phyloP scores from a whole-genome alignment of 2,888 invertebrate species.

The Stramonita haemastoma region DNA sequence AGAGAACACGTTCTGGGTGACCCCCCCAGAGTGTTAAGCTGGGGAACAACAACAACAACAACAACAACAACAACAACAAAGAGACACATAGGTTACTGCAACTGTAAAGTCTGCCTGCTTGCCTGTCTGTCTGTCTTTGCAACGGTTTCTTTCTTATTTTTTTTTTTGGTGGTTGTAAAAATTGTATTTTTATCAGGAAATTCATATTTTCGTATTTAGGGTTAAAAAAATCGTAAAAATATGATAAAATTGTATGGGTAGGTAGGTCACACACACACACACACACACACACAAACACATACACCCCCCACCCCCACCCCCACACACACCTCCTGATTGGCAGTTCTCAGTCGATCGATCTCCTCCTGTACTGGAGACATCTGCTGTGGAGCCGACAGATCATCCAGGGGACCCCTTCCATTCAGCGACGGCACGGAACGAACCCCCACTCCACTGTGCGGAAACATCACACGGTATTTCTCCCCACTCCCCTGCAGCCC shows the following conservation, averaged over 20 bases:
- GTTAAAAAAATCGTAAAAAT: no score
- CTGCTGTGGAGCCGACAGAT: background rate
- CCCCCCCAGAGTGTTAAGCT: no score
- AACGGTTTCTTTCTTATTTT: background rate
- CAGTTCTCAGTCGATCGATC: constrained; percentile 2
- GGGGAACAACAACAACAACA: no score
- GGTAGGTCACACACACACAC: background rate
- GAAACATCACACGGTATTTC: background rate
- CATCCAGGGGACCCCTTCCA: background rate
- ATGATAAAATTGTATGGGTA: no score
- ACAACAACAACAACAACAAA: no score
- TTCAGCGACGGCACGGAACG: background rate
- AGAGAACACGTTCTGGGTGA: no score
- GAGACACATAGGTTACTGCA: no score
- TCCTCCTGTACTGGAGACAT: constrained; percentile 23
- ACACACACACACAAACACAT: background rate
- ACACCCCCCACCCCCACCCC: background rate
- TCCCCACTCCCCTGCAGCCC: background rate
- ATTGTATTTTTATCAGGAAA: background rate
- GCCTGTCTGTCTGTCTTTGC: no score
- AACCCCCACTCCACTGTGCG: background rate
- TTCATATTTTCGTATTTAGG: no score
- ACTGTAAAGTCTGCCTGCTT: no score
- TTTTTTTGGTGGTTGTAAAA: no score
- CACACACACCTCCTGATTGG: constrained; percentile 22